Percentiles rank a stretch among this genome's conserved stretches.
phyloP scores from a whole-genome alignment of 2,113 vertebrate species.

The human region DNA sequence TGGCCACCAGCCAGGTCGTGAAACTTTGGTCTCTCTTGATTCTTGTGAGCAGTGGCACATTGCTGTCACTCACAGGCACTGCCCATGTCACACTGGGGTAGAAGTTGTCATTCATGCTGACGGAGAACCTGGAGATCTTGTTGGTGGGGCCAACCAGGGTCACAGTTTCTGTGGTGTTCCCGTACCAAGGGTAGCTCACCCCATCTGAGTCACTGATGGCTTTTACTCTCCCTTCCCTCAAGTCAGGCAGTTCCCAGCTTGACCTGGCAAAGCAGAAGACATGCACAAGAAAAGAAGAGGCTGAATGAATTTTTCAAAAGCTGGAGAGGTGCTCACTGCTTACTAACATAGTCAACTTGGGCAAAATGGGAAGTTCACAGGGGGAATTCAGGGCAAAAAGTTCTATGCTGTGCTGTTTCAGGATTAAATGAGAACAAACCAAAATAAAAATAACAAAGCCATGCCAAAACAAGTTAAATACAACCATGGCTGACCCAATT shows the following conservation, averaged over 20 bases:
- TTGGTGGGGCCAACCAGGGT: slow-evolving; percentile 94
- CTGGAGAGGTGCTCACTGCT: slow-evolving; percentile 19
- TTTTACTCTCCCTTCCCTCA: slow-evolving; percentile 94
- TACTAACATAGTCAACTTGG: background rate
- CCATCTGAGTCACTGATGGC: slow-evolving; percentile 99
- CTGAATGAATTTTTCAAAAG: slow-evolving; percentile 39
- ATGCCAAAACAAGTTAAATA: slow-evolving; percentile 16
- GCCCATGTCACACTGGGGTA: slow-evolving; percentile 99
- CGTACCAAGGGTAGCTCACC: slow-evolving; percentile 99
- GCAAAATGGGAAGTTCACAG: background rate
- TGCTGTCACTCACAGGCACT: slow-evolving; percentile 97
- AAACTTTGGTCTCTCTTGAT: slow-evolving; percentile 99
- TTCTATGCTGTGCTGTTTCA: background rate
- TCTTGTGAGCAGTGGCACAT: slow-evolving; percentile 93
- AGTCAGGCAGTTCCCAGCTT: slow-evolving; percentile 98
- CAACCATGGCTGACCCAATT: background rate
- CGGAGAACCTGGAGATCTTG: slow-evolving; percentile 95
- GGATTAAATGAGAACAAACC: background rate
- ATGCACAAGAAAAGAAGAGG: slow-evolving; percentile 65
- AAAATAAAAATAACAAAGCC: background rate
- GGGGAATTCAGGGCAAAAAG: background rate
- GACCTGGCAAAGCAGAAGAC: slow-evolving; percentile 87
- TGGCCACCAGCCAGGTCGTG: slow-evolving; percentile 98
- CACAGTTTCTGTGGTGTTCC: slow-evolving; percentile 98
- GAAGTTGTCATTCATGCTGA: slow-evolving; percentile 99